Percentiles rank a stretch among this genome's conserved stretches.
Evolutionary conservation across 2,113 vertebrate genomes (phyloP).

Genomic region (Pithys albifrons): DNA sequence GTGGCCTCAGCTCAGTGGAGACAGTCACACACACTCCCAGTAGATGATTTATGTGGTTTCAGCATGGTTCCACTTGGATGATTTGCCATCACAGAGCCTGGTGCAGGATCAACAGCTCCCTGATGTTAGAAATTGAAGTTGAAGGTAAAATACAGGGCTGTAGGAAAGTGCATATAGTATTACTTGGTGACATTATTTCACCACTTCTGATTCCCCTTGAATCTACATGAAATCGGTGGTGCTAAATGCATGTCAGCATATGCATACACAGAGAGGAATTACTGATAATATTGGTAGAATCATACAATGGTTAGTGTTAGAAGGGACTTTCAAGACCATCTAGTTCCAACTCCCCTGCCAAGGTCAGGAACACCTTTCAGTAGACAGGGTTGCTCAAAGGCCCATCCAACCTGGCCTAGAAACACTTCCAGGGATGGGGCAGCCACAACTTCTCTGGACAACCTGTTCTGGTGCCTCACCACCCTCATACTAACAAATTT

Average conservation of each 20-base stretch:
- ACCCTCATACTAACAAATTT: background rate
- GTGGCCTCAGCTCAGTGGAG: background rate
- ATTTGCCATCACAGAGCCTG: background rate
- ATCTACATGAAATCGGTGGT: accelerated
- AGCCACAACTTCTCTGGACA: background rate
- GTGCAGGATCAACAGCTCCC: background rate
- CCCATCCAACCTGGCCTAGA: background rate
- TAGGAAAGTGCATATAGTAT: background rate
- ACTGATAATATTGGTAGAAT: background rate
- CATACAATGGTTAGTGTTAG: background rate
- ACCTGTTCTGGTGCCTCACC: background rate
- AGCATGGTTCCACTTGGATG: accelerated
- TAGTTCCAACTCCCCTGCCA: background rate
- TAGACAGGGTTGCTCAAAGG: background rate
- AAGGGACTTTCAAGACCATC: background rate
- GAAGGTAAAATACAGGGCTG: background rate
- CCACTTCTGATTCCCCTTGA: background rate
- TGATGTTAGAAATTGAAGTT: background rate
- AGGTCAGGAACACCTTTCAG: background rate
- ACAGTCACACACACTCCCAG: background rate
- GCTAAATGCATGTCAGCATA: background rate
- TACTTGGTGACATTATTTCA: background rate
- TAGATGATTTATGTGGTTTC: background rate
- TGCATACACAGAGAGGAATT: background rate
- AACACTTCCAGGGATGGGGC: background rate